Base-by-base conservation (phyloP, 2,113 vertebrate species). In the Ellobius talpinus region DNA sequence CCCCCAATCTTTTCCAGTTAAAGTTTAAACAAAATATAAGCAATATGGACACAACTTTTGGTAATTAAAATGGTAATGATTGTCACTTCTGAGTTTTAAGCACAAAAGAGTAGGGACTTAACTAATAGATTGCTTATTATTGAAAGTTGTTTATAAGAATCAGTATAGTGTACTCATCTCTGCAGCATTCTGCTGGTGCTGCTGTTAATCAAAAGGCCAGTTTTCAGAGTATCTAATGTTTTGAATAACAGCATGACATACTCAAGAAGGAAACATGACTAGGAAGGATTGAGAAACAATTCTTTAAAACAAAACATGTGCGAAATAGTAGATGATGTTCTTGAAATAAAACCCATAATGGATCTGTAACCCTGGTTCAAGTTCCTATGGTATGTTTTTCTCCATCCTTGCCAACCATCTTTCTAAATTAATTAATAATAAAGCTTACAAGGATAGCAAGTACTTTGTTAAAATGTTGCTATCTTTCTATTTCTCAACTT, bases 381-480 rank as follows among this genome's bases (percentile, higher is more conserved):
- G 0, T 70, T 91, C 78, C 47, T 72, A 10, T 2, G 39, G 33
- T 82, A 26, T 90, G 36, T 73, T 47, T 12, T 11, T 21, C 24
- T 55, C 19, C 29, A 31, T 95, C 4, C 85, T 70, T 93, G 50
- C 66, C 84, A 94, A 31, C 11, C 12, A 47, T 72, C 63, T 77
- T 93, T 95, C 74, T 45, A 95, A 96, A 92, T 70, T 65, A 95
- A 93, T 97, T 55, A 90, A 76, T 94, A 89, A 95, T 92, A 92
- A 94, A 92, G 31, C n/a, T 84, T 68, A 81, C 29, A 55, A 90
- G 74, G 85, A 88, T 78, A 94, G 39, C 8, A 77, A 93, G 42
- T n/a, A 19, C 66, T 88, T 81, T 88, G 86, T 33, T 96, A 58
- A 94, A 93, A 91, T 88, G 50, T 19, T 84, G 63, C 31, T 91